A percentile compares a stretch with the other conserved stretches of the same genome.
These are phyloP conservation scores for Miltochrista miniata DNA, from an alignment of 2,888 invertebrate genomes.

Conservation along the genomic window DNA sequence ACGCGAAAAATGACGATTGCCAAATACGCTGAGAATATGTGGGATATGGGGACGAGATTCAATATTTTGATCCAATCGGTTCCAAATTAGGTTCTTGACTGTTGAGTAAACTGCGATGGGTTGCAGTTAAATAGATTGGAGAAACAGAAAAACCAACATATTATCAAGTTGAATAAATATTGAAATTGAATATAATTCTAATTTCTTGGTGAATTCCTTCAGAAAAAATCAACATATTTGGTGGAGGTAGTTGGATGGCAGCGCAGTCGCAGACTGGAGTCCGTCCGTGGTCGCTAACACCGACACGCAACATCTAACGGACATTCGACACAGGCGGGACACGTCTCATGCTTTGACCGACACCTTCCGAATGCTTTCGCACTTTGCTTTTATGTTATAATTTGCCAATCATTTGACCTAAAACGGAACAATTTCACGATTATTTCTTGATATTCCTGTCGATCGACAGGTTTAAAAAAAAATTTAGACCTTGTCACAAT, in stretches of 20 bases:
- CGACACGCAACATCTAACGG: conserved; percentile 80
- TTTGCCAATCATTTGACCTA: background rate
- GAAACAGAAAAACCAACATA: no score
- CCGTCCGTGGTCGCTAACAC: conserved; percentile 73
- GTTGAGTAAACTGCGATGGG: background rate
- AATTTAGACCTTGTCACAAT: no score
- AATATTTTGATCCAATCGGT: background rate
- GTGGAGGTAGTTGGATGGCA: conserved; percentile 39
- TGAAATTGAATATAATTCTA: background rate
- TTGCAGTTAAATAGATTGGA: background rate
- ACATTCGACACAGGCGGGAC: conserved; percentile 72
- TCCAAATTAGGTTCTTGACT: background rate
- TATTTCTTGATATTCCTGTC: background rate
- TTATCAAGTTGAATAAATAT: background rate
- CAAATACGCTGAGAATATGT: conserved; percentile 50
- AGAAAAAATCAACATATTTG: conserved; percentile 50
- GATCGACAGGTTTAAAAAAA: background rate
- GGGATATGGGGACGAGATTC: background rate
- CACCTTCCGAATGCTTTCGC: conserved; percentile 50
- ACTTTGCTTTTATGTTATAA: conserved; percentile 11
- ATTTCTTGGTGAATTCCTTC: background rate
- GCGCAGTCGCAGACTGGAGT: conserved; percentile 65
- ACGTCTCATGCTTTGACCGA: conserved; percentile 56
- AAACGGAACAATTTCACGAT: background rate
- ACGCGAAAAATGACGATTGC: conserved; percentile 44